phyloP scores from a whole-genome alignment of 2,113 vertebrate genomes.

The Xenus cinereus region DNA sequence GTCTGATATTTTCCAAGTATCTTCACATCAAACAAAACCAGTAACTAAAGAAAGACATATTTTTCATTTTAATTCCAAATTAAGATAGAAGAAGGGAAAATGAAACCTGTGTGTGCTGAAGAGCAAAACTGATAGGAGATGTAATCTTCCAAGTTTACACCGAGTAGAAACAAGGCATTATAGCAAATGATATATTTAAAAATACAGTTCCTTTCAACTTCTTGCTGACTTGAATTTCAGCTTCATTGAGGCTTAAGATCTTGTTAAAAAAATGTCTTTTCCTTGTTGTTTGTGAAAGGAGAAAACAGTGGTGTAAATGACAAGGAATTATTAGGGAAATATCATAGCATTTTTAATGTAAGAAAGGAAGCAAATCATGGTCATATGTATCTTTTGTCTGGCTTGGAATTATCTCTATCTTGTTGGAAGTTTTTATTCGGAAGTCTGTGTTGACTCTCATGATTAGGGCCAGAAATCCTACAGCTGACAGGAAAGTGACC shows the following conservation, averaged over 20 bases:
- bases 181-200: background rate
- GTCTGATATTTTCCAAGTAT: background rate
- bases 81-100: background rate
- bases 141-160: background rate
- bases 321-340: conserved; percentile 66
- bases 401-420: conserved; percentile 66
- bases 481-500: conserved; percentile 78
- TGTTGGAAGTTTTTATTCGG: conserved; percentile 78
- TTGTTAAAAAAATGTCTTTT: conserved; percentile 38
- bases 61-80: background rate
- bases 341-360: conserved; percentile 63
- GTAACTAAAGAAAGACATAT: background rate
- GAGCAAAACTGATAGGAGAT: background rate
- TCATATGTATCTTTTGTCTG: conserved; percentile 56
- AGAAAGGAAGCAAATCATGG: conserved; percentile 66
- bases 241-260: background rate
- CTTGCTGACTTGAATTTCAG: conserved; percentile 45
- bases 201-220: conserved; percentile 32
- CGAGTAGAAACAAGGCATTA: background rate
- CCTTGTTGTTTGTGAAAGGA: conserved; percentile 3
- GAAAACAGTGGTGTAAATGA: conserved; percentile 28
- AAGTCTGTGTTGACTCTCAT: conserved; percentile 78
- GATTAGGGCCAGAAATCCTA: conserved; percentile 74
- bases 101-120: background rate
- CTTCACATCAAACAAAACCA: background rate